Evolutionary conservation across 2,888 invertebrate species (phyloP).

Genomic region (Pristionchus japonicus): DNA sequence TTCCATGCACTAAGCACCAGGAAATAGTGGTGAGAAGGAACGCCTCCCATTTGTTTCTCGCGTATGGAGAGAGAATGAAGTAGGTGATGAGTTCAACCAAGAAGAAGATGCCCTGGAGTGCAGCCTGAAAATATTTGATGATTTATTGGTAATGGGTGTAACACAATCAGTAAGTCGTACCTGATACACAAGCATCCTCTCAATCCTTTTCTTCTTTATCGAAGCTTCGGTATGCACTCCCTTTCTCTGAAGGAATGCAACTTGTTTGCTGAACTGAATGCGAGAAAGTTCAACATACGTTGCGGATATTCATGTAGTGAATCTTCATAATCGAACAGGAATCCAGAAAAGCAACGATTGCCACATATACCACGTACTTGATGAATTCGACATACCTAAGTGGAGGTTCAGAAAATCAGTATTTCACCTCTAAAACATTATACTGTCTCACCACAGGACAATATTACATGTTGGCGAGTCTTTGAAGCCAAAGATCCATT

Average conservation of each 20-base stretch:
- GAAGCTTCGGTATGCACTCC: background rate
- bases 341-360: slow-evolving; percentile 4
- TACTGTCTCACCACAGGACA: background rate
- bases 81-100: slow-evolving; percentile 54
- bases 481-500: slow-evolving; percentile 12
- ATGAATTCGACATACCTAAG: slow-evolving; percentile 19
- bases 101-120: slow-evolving; percentile 53
- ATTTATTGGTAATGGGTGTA: background rate
- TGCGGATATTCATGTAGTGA: background rate
- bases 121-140: slow-evolving; percentile 9
- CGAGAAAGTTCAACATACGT: background rate
- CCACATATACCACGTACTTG: slow-evolving; percentile 22
- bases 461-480: background rate
- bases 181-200: background rate
- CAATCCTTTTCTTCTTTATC: background rate
- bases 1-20: slow-evolving; percentile 52
- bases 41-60: slow-evolving; percentile 47
- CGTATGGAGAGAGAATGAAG: slow-evolving; percentile 50
- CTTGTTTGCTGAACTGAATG: background rate
- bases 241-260: background rate
- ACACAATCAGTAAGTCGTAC: background rate
- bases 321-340: background rate
- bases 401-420: no score
- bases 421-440: no score
- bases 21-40: slow-evolving; percentile 51